Evolutionary conservation across 2,113 vertebrate species (phyloP).

Genomic region (Channa argus): DNA sequence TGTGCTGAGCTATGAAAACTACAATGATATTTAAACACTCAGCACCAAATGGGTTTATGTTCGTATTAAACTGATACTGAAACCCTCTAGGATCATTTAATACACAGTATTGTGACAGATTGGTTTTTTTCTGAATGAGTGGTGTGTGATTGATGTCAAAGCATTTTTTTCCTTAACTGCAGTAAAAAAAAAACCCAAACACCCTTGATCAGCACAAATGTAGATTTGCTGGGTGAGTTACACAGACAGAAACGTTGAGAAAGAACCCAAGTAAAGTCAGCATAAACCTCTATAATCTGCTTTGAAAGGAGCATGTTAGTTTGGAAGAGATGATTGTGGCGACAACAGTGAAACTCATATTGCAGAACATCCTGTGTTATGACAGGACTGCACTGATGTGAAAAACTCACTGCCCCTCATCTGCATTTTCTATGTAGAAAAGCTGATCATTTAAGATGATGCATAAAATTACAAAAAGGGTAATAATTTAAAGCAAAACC

Average conservation of each 20-base stretch:
- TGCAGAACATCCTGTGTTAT: neutral
- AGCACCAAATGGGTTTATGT: no score
- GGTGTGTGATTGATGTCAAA: no score
- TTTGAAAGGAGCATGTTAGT: conserved; percentile 7
- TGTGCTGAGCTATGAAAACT: no score
- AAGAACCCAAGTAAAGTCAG: conserved; percentile 36
- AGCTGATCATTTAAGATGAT: neutral
- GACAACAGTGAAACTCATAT: neutral
- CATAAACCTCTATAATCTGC: conserved; percentile 28
- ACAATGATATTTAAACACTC: no score
- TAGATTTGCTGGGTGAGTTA: neutral
- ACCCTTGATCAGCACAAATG: conserved; percentile 28
- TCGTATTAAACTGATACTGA: no score
- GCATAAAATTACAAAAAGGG: no score
- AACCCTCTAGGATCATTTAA: no score
- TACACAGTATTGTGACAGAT: no score
- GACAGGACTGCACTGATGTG: neutral
- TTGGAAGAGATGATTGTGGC: conserved; percentile 1
- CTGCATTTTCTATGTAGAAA: neutral
- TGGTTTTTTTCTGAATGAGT: no score
- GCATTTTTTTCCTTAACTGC: no score
- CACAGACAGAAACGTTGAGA: conserved; percentile 8
- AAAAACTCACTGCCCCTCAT: neutral
- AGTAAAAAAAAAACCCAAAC: neutral
- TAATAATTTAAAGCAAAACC: neutral